Evolutionary conservation across 2,888 invertebrate species (phyloP), one percentile per base, ranked within the genome.

Genomic region (Agrilus mali): DNA sequence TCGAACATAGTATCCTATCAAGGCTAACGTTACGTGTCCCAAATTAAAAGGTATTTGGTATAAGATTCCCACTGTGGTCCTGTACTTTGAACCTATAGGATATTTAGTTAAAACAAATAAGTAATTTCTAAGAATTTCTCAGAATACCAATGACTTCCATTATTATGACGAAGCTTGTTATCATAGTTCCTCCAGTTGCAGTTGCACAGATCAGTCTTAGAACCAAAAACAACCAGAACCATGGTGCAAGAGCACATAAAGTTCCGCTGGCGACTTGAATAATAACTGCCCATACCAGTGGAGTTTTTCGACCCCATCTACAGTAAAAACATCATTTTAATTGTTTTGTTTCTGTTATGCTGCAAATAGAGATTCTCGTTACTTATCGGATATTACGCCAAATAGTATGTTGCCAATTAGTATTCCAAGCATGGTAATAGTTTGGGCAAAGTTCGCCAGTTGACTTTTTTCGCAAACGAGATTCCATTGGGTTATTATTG

Each of bases 181-280:
- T 80, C 83, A 89, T 89, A 0, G 84, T 83, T 33, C 88, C 88
- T 37, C 86, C 86, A 2, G 85, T 86, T 8, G 84, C 84, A 17
- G 83, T 70, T 1, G 84, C 86, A 12, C 80, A 74, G 15, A 86
- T 57, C 58, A 86, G 82, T 36, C 86, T 71, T 38, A 83, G 71
- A 0, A 80, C 45, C 7, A 85, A 74, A 56, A 86, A 83, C 5
- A 69, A 52, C 60, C 66, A 63, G 43, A 75, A 80, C 68, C 78
- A 80, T 3, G 84, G 78, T 0, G 82, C 78, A 48, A 81, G 71
- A 0, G 84, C 81, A 15, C 84, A 81, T 0, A 74, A 70, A 8
- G 82, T 73, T 12, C 88, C 88, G 15, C 79, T 74, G 45, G 78
- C 60, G 4, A 85, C 69, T 65, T 88, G 87, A 33, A 87, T 68